Evolutionary conservation across 2,113 vertebrate species (phyloP), one percentile per base, ranked within the genome.

Genomic region (Gymnobelideus leadbeateri): DNA sequence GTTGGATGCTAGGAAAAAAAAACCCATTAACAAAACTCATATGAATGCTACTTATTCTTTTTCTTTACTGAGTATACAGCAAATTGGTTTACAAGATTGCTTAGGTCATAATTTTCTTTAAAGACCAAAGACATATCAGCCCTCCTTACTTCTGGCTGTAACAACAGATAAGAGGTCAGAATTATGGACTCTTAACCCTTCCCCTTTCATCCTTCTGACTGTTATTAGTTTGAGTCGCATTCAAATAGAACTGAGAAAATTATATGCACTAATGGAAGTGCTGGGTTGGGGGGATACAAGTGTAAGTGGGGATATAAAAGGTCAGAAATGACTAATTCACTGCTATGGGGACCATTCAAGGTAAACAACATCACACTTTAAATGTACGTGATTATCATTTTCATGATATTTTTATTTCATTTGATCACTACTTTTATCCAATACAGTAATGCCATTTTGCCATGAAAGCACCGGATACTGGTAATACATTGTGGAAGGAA

Each of bases 351-450:
- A 77, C 61, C 93, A 95, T 90, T 95, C 94, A 95, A 95, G 50
- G 94, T 97, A 97, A 97, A 96, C 51, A 97, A 97, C 93, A 95
- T 68, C 53, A 95, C 95, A 95, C 51, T 93, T 96, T 97, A 93
- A 96, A 96, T 93, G 90, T 89, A 97, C 28, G 89, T 96, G 91
- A 95, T 96, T 96, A 94, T 92, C 54, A 95, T 91, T 97, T 91
- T 97, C 97, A 97, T 94, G 95, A 94, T 89, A 95, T 91, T 95
- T 92, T 89, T 51, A 92, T 94, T 94, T 91, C 50, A 51, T 53
- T 89, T 94, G 95, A 43, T 77, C n/a, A 90, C 92, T 96, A 31
- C 89, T 97, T 96, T 95, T 91, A 89, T 21, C 11, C 84, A 90
- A 46, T 57, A 46, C 8, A 94, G 37, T 89, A 84, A 51, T 37